Evolutionary conservation across 2,113 vertebrate species (phyloP).

Genomic region (Mirounga angustirostris): DNA sequence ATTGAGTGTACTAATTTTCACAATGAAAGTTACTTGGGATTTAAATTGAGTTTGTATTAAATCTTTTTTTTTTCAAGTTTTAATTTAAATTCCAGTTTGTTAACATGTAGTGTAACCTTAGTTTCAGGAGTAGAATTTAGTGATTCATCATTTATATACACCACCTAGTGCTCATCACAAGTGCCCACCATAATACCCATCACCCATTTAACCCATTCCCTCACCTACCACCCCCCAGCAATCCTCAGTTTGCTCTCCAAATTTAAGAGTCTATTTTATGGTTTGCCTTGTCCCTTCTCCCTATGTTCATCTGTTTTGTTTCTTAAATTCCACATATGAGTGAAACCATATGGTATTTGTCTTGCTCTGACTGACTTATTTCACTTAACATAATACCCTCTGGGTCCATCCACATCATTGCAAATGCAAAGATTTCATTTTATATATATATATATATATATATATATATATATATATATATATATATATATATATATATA

Average conservation of each 20-base stretch:
- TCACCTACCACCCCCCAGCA: not conserved
- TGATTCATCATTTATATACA: not conserved
- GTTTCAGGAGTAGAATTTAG: not conserved
- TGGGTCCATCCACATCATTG: not conserved
- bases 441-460: not conserved
- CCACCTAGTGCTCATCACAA: not conserved
- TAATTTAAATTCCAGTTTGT: not conserved
- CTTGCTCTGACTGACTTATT: not conserved
- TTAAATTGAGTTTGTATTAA: not conserved
- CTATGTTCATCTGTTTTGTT: not conserved
- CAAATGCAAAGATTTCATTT: not conserved
- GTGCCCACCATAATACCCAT: not conserved
- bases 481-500: too few relatives aligned
- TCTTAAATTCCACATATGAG: not conserved
- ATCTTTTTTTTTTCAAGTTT: not conserved
- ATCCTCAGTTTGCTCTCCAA: not conserved
- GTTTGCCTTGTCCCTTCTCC: not conserved
- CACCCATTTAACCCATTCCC: not conserved
- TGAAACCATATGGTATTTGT: not conserved
- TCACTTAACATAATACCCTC: not conserved
- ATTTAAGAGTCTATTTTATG: not conserved
- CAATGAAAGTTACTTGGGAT: not conserved
- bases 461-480: too few relatives aligned
- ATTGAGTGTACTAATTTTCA: not conserved
- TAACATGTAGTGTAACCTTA: not conserved